These are phyloP conservation scores for Trachemys scripta DNA, from an alignment of 2,113 vertebrate genomes.

Conservation along the genomic window DNA sequence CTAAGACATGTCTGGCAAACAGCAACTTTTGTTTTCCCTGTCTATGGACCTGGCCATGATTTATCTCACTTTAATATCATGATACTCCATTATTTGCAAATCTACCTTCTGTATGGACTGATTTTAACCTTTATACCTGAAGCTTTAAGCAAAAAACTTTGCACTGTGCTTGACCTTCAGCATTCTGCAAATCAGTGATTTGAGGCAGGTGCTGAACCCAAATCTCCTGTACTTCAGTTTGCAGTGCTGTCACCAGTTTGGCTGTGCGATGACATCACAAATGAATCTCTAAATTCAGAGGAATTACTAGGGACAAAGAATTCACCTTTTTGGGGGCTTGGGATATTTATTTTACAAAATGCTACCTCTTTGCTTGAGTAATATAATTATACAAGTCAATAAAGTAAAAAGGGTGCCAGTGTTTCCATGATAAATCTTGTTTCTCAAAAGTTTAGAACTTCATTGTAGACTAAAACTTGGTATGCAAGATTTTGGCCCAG, in stretches of 20 bases:
- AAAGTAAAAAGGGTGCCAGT: background rate
- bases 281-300: conserved; percentile 23
- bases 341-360: conserved; percentile 21
- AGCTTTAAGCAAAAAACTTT: background rate
- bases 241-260: background rate
- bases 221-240: conserved; percentile 9
- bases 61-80: accelerated
- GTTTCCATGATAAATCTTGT: background rate
- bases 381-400: background rate
- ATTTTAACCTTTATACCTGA: accelerated
- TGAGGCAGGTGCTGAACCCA: background rate
- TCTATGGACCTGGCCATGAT: background rate
- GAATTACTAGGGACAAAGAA: background rate
- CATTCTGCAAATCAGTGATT: background rate
- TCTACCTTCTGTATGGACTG: background rate
- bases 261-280: background rate
- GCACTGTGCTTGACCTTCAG: background rate
- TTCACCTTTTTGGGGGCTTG: background rate
- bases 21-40: background rate
- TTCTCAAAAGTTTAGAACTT: background rate
- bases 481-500: background rate
- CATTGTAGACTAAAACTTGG: background rate
- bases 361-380: background rate
- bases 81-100: accelerated
- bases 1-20: background rate